A percentile compares a stretch with the other conserved stretches of the same genome.
These are phyloP conservation scores for Vireo griseus DNA, from an alignment of 2,797 vertebrate species.

Conservation along the genomic window DNA sequence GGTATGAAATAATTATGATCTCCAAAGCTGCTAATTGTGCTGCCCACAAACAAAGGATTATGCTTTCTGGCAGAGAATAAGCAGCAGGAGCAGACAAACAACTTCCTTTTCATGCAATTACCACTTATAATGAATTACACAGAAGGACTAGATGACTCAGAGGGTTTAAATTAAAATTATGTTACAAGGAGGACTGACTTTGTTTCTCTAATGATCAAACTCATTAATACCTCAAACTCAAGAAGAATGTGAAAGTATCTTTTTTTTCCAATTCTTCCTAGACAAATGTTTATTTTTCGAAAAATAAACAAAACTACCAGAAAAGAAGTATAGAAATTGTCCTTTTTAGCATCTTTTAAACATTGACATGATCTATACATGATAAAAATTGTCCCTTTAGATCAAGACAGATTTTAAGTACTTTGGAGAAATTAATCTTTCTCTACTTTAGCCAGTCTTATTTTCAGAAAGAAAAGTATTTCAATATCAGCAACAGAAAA, in stretches of 20 bases:
- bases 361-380: not conserved
- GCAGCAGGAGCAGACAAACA: not conserved
- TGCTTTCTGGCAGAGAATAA: not conserved
- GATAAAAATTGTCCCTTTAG: not conserved
- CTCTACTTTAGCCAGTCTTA: not conserved
- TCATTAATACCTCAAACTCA: not conserved
- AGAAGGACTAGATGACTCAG: not conserved
- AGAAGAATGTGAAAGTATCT: not conserved
- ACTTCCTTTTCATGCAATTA: not conserved
- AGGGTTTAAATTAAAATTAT: not conserved
- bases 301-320: rapidly evolving
- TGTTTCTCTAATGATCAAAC: not conserved
- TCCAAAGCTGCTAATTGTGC: constrained; percentile 13
- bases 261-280: not conserved
- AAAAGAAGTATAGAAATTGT: not conserved
- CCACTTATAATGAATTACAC: not conserved
- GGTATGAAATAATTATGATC: constrained; percentile 4
- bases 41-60: constrained; percentile 13
- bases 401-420: not conserved
- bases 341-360: not conserved
- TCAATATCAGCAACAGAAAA: not conserved
- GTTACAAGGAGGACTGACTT: not conserved
- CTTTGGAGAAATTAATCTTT: not conserved
- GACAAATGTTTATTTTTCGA: not conserved
- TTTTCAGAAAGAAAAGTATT: not conserved